Base-by-base conservation (phyloP, 2,888 invertebrate genomes). In the Hofmannophila pseudospretella region DNA sequence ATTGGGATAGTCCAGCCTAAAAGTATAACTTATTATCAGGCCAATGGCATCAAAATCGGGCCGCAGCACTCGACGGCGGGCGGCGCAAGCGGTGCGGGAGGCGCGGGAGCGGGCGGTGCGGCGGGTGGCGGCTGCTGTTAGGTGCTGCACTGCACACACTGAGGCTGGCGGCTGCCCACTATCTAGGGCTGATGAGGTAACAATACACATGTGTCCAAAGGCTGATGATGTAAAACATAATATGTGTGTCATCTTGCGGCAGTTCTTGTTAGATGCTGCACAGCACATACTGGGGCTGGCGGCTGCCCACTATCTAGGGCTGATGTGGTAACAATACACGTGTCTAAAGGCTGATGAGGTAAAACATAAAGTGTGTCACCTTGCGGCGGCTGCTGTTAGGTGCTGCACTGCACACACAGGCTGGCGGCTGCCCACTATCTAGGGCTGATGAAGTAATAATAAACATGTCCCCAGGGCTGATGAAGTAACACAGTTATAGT, bases 21-120 rank as follows among this genome's bases (percentile, higher is more conserved):
- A n/a, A n/a, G n/a, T n/a, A n/a, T n/a, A n/a, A 23, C n/a, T 8
- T 23, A 7, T 23, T 4, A 30, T 5, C 75, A 99, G 98, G 99
- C 99, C 51, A 99, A 99, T 81, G 99, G 99, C 62, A 99, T 99
- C 78, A 99, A 99, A 90, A 97, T 99, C 66, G 99, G 99, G 36
- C 98, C 99, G 45, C 98, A 99, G 85, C 98, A 99, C 88, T 96
- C 98, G 45, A 96, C 96, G 38, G 95, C 94, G 32, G 93, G 92
- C 10, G 91, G 95, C 42, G 94, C 95, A 51, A 93, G 93, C 44
- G 93, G 93, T 47, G 94, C 94, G 43, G 92, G 91, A 30, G 91
- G 91, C 68, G 93, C 93, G 75, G 93, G 93, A 40, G 92, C 92
- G 66, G 94, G 94, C 42, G 92, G 92, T 47, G 91, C 92, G 63